Evolutionary conservation across 2,797 vertebrate genomes (phyloP), one percentile per base, ranked within the genome.

Genomic region (Brachyrhaphis roseni): DNA sequence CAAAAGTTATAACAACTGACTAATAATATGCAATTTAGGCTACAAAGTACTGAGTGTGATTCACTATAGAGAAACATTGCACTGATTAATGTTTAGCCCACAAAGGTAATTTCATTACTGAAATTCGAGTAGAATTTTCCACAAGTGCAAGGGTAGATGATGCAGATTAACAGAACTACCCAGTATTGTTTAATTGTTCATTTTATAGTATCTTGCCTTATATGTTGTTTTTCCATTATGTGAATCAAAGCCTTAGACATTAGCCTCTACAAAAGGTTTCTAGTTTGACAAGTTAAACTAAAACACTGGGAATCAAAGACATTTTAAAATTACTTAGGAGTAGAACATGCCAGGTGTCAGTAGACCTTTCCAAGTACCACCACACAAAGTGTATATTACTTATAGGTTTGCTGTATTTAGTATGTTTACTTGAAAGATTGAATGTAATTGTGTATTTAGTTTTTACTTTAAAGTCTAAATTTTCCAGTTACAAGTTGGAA

Each of bases 1-100:
- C 86, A 86, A 78, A 82, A 83, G 78, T 86, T 80, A 89, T 82
- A 88, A 89, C 78, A 92, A 83, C 84, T 77, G 73, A 45, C 77
- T 82, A 82, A 79, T 85, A 81, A 79, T 85, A 81, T 85, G 80
- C 85, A 76, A 87, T 88, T 91, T 84, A 41, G 62, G 74, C 78
- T 72, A 68, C 75, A 74, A 81, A 83, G 78, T 75, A 86, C 72
- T 36, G 66, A 83, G 75, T 82, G 82, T 59, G 79, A 79, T 88
- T 84, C 36, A 84, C 64, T 83, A 45, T 70, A 78, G 36, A 80
- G 71, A 84, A 80, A 83, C 79, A 78, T 62, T 31, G 28, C 66
- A 77, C 68, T 71, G 57, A 80, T 82, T 76, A 76, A 78, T 80
- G 26, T 81, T 85, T 55, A 80, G 84, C 39, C 70, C 68, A 71